Conservation (phyloP, 2,888 invertebrate species). For the Amorpha juglandis region DNA sequence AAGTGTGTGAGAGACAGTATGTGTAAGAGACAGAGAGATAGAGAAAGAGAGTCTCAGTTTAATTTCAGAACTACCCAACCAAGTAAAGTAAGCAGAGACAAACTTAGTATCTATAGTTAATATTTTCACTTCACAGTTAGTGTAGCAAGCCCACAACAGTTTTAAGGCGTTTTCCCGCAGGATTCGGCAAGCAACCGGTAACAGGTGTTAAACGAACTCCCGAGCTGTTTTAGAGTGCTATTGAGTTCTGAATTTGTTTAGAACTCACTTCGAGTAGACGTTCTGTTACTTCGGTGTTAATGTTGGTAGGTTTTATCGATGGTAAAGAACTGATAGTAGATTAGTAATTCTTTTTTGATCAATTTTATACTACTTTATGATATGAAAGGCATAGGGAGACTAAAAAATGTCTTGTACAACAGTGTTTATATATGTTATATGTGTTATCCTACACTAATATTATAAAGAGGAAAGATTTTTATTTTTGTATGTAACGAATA, state of each 20-base stretch:
- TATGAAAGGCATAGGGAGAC: too few species aligned
- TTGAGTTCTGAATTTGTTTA: conserved; percentile 15
- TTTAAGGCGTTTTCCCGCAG: neutral
- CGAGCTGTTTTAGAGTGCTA: conserved; percentile 21
- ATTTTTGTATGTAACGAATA: too few species aligned
- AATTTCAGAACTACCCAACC: neutral
- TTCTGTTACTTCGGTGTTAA: neutral
- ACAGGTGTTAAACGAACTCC: conserved; percentile 9
- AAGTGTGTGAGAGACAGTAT: too few species aligned
- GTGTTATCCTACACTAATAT: too few species aligned
- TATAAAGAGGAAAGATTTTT: too few species aligned
- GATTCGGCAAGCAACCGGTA: conserved; percentile 17
- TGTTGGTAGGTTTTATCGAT: neutral
- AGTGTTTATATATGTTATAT: too few species aligned
- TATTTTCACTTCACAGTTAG: neutral
- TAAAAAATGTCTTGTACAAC: too few species aligned
- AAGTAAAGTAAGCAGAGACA: neutral
- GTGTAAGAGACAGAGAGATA: too few species aligned
- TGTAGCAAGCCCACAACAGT: neutral
- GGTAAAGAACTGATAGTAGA: neutral
- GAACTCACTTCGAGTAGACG: neutral
- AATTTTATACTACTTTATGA: too few species aligned
- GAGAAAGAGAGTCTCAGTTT: too few species aligned
- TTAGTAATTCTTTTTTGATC: too few species aligned
- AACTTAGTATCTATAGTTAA: neutral